phyloP scores from a whole-genome alignment of 2,888 invertebrate genomes.

The Suillia variegata region DNA sequence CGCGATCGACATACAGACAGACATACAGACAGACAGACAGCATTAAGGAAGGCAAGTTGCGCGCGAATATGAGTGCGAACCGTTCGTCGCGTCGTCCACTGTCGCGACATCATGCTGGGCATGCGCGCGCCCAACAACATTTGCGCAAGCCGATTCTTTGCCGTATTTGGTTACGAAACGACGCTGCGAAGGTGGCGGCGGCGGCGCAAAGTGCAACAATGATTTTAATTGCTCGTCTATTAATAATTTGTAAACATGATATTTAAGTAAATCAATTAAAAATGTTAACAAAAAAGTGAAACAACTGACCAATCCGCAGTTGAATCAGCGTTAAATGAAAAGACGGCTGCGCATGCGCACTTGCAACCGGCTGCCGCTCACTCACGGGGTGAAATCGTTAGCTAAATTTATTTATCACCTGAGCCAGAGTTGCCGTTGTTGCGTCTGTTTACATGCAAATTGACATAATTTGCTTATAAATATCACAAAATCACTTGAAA shows the following conservation, averaged over 20 bases:
- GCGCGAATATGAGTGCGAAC: too few relatives aligned
- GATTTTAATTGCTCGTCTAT: conserved; percentile 21
- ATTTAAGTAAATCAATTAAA: conserved; percentile 20
- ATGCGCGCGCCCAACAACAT: neutral
- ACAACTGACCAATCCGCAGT: conserved; percentile 2
- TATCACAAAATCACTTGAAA: conserved; percentile 31
- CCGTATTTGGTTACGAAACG: neutral
- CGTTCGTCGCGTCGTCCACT: neutral
- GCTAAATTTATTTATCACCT: conserved; percentile 21
- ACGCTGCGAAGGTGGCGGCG: neutral
- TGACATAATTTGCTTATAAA: conserved; percentile 51
- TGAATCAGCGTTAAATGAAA: too few relatives aligned
- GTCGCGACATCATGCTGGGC: neutral
- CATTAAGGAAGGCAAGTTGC: too few relatives aligned
- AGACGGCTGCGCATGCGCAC: neutral
- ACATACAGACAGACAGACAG: too few relatives aligned
- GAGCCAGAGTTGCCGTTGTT: neutral
- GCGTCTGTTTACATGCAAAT: conserved; percentile 45
- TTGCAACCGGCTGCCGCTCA: too few relatives aligned
- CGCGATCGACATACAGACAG: too few relatives aligned
- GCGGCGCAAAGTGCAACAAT: neutral
- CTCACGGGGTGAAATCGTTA: conserved; percentile 3
- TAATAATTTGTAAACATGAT: conserved; percentile 25
- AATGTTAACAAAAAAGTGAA: conserved; percentile 16
- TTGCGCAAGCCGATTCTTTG: neutral